A percentile compares a stretch with the other conserved stretches of the same genome.
phyloP scores from a whole-genome alignment of 2,113 vertebrate species.

The Marmota flaviventris region DNA sequence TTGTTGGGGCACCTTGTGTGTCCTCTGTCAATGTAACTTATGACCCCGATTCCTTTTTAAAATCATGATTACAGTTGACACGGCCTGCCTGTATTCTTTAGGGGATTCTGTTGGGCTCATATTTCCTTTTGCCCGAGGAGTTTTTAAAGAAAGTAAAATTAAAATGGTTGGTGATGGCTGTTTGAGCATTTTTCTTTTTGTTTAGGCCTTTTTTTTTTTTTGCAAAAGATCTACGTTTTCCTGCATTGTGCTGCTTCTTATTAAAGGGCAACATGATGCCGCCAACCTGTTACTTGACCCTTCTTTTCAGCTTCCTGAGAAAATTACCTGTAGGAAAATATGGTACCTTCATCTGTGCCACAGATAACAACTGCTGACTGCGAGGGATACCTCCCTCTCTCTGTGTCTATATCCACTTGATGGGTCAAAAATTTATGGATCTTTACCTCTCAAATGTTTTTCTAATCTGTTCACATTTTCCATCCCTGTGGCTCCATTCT shows the following conservation, averaged over 20 bases:
- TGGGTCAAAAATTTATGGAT: conserved; percentile 22
- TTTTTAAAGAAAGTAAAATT: conserved; percentile 51
- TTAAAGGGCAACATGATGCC: background rate
- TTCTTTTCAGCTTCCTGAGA: background rate
- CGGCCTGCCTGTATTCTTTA: background rate
- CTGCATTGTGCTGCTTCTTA: background rate
- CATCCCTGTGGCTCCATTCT: background rate
- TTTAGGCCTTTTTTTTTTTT: background rate
- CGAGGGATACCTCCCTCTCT: background rate
- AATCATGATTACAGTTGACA: background rate
- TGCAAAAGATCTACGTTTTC: conserved; percentile 29
- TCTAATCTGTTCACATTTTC: background rate
- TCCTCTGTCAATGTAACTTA: background rate
- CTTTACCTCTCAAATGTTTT: background rate
- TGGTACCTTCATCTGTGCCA: background rate
- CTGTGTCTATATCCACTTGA: background rate
- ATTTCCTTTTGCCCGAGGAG: conserved; percentile 12
- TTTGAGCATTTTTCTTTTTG: conserved; percentile 23
- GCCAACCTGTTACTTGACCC: background rate
- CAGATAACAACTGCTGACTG: background rate
- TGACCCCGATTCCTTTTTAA: conserved; percentile 1
- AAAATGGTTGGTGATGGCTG: background rate
- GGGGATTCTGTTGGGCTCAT: background rate
- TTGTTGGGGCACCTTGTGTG: background rate
- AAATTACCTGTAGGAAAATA: conserved; percentile 5